Base-by-base conservation (phyloP, 2,113 vertebrate species). In the Struthidea cinerea region DNA sequence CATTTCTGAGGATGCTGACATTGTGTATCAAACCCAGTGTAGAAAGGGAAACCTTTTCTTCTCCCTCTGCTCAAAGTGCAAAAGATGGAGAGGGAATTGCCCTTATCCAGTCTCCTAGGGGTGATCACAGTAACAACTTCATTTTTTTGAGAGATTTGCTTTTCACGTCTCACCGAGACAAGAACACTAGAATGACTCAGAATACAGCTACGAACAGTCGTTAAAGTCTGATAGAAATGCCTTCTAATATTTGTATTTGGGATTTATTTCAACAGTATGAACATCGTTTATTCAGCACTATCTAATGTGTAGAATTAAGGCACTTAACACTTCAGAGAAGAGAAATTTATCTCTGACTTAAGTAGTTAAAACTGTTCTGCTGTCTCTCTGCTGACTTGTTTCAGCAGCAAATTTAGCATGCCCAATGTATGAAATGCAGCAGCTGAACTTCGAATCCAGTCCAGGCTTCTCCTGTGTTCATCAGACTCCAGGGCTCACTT, bases 271-370 rank as follows among this genome's bases (percentile, higher is more conserved):
- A 86, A 78, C 30, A 75, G 19, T 68, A 50, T 49, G 33, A 84
- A 75, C 64, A 42, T 8, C 86, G 60, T 93, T 96, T 92, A 79
- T 96, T 84, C 53, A 87, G 30, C 0, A 1, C 49, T 93, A 93
- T 90, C 76, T 65, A 81, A 59, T 60, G n/a, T 81, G 24, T 75
- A 81, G 76, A 92, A 94, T 68, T 88, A 90, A 90, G 71, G n/a
- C 41, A 91, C 82, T 88, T 91, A 87, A 75, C 16, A 4, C 41
- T 94, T 89, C 69, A 64, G 44, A 89, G 68, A 78, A 87, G 23
- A 86, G 56, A 87, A 86, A 92, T 89, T 76, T 86, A 24, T 92
- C 61, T 70, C 41, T 93, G 41, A 53, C 7, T 6, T 68, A 75
- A 78, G 28, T 64, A 32, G 32, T 68, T 94, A 89, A 84, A 96